Base-by-base conservation (phyloP, 2,888 invertebrate genomes). In the Chorisops tibialis region DNA sequence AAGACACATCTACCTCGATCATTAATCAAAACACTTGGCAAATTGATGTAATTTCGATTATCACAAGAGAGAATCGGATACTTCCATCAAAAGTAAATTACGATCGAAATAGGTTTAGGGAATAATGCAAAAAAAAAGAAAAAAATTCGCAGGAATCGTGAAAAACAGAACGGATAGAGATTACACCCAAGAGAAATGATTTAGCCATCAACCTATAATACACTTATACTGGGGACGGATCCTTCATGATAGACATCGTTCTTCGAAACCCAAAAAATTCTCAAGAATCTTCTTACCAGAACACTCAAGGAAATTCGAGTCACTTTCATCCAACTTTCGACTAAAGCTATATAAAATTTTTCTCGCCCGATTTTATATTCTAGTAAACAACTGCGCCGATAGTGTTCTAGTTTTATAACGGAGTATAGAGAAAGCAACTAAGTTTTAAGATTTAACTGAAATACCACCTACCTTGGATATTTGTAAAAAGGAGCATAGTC, bases 401-500 rank as follows among this genome's bases (percentile, higher is more conserved):
- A 6, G 41, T 9, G n/a, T 14, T 41, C 14, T 41, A 12, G 6
- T 41, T 41, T 41, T 35, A 35, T n/a, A n/a, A n/a, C n/a, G n/a
- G n/a, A n/a, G n/a, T n/a, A n/a, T n/a, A n/a, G n/a, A n/a, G n/a
- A n/a, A n/a, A n/a, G n/a, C n/a, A n/a, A n/a, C n/a, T n/a, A n/a
- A n/a, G n/a, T n/a, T n/a, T n/a, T n/a, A n/a, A n/a, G n/a, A n/a
- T n/a, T n/a, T n/a, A n/a, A n/a, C n/a, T n/a, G n/a, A n/a, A n/a
- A n/a, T n/a, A 24, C 7, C 21, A 68, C 71, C 67, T 77, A 84
- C 83, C 87, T 85, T 71, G 86, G 86, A 81, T 87, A 86, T 73
- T 89, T 83, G 68, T 89, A 88, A 76, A 89, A 89, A 65, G 91
- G 91, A 59, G 89, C 90, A 78, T 87, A 89, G 72, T 91, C 90